phyloP scores from a whole-genome alignment of 1,140 invertebrate genomes.

The Charaxes varanes region DNA sequence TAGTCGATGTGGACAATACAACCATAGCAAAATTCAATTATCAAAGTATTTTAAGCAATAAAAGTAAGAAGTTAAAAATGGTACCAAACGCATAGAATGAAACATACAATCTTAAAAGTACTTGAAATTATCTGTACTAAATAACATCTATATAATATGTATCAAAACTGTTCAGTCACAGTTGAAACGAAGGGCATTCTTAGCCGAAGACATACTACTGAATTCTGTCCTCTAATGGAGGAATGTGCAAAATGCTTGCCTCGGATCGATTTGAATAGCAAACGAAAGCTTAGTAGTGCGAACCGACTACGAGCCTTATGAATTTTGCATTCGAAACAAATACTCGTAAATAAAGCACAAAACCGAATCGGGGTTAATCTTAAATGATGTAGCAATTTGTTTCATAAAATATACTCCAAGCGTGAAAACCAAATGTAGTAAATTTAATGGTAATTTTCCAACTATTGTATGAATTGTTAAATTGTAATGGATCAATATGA shows the following conservation, averaged over 20 bases:
- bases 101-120: too few species aligned
- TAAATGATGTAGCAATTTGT: background rate
- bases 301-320: conserved; percentile 7
- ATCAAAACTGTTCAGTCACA: conserved; percentile 6
- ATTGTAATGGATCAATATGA: too few species aligned
- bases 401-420: background rate
- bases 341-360: conserved; percentile 2
- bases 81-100: too few species aligned
- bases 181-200: conserved; percentile 4
- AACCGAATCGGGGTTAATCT: conserved; percentile 1
- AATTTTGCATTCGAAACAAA: conserved; percentile 12
- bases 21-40: too few species aligned
- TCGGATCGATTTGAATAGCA: conserved; percentile 15
- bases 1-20: too few species aligned
- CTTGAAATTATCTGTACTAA: too few species aligned
- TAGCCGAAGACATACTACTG: conserved; percentile 3
- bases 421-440: background rate
- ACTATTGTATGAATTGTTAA: too few species aligned
- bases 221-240: conserved; percentile 5
- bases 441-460: background rate
- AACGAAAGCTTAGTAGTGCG: conserved; percentile 10
- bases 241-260: conserved; percentile 11
- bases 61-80: too few species aligned
- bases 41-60: too few species aligned
- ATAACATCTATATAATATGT: too few species aligned